phyloP scores from a whole-genome alignment of 2,113 vertebrate genomes.

The Neotoma lepida region DNA sequence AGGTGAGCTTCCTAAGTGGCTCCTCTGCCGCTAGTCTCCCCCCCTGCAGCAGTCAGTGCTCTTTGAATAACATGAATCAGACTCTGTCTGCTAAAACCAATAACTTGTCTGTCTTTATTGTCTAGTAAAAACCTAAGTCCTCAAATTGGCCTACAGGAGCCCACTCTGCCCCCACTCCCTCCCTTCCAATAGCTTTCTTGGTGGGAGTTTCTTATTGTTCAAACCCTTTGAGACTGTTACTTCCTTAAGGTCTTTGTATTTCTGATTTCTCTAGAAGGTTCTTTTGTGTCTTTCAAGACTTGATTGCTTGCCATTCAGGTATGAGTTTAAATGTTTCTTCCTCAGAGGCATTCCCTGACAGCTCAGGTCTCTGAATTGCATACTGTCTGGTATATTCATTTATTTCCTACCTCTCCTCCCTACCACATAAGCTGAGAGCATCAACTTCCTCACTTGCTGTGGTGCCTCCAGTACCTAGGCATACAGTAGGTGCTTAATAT shows the following conservation, averaged over 20 bases:
- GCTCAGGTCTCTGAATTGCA: neutral
- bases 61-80: neutral
- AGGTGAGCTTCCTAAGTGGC: neutral
- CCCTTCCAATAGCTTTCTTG: neutral
- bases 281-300: neutral
- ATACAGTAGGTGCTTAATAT: neutral
- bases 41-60: neutral
- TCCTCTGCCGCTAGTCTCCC: neutral
- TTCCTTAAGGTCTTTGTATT: neutral
- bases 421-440: neutral
- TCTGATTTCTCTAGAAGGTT: neutral
- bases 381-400: neutral
- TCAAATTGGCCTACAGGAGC: neutral
- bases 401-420: neutral
- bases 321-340: neutral
- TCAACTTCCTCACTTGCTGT: neutral
- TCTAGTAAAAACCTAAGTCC: neutral
- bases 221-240: neutral
- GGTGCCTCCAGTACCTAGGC: neutral
- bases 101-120: neutral
- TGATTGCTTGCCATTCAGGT: neutral
- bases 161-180: neutral
- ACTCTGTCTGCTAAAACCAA: neutral
- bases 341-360: neutral
- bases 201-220: neutral